Evolutionary conservation across 2,797 vertebrate genomes (phyloP).

Genomic region (Propithecus deckenii): DNA sequence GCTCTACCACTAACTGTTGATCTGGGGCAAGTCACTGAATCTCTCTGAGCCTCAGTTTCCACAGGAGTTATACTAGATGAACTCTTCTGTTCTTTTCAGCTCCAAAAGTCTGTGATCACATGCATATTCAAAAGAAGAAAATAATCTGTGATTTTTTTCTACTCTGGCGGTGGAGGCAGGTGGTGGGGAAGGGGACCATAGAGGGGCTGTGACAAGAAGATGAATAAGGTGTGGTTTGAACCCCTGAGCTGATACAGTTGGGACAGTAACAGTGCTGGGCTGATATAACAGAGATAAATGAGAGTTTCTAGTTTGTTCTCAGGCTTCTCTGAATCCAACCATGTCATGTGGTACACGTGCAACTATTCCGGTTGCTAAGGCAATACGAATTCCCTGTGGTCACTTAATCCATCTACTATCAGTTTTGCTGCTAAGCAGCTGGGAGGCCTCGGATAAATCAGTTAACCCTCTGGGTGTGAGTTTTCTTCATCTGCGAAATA

Average conservation of each 20-base stretch:
- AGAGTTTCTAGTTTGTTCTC: neutral
- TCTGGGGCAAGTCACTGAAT: neutral
- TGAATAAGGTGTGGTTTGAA: neutral
- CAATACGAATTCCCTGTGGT: neutral
- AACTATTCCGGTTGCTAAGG: neutral
- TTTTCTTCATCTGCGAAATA: neutral
- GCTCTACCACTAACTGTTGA: neutral
- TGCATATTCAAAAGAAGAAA: neutral
- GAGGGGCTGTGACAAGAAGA: neutral
- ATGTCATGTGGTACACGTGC: neutral
- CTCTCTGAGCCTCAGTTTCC: neutral
- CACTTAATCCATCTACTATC: neutral
- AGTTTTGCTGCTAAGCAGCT: neutral
- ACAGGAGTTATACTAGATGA: neutral
- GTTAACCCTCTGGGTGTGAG: neutral
- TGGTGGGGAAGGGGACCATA: neutral
- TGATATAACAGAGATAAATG: neutral
- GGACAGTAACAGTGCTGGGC: neutral
- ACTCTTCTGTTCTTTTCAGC: neutral
- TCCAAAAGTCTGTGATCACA: neutral
- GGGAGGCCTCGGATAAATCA: neutral
- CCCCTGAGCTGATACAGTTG: neutral
- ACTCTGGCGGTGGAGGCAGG: neutral
- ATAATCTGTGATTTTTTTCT: conserved; percentile 1
- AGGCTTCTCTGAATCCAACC: neutral